phyloP scores from a whole-genome alignment of 2,797 vertebrate genomes.

The Rhabdophis nuchalis region DNA sequence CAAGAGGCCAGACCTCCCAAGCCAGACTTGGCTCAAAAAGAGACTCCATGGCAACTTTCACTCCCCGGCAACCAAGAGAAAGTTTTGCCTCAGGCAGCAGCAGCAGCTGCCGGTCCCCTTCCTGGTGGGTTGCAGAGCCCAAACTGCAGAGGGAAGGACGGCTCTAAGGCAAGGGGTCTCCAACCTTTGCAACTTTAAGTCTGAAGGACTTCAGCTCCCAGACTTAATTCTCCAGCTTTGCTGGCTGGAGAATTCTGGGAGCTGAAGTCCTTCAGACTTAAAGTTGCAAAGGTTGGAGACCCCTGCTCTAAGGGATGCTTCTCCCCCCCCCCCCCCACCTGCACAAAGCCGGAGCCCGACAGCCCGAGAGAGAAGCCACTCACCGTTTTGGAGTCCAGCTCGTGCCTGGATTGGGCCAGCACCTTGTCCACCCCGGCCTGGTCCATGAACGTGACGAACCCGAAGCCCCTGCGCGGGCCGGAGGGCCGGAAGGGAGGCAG shows the following conservation, averaged over 20 bases:
- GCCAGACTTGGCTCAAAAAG: neutral
- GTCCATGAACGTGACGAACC: constrained; percentile 98
- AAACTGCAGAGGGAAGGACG: neutral
- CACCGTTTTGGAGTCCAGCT: constrained; percentile 99
- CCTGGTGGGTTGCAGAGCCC: neutral
- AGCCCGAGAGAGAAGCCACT: constrained; percentile 66
- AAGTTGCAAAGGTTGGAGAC: too few relatives aligned
- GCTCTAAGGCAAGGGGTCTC: too few relatives aligned
- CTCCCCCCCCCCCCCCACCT: too few relatives aligned
- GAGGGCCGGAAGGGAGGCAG: constrained; percentile 45
- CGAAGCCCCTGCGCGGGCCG: constrained; percentile 84
- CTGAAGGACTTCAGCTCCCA: too few relatives aligned
- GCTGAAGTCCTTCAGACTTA: too few relatives aligned
- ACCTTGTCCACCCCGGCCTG: constrained; percentile 99
- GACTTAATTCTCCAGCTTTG: too few relatives aligned
- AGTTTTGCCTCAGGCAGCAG: neutral
- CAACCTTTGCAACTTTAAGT: too few relatives aligned
- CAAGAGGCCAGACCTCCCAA: neutral
- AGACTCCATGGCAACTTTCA: neutral
- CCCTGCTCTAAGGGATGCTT: neutral
- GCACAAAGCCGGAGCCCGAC: neutral
- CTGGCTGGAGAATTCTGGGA: too few relatives aligned
- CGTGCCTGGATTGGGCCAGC: constrained; percentile 93
- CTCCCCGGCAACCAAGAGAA: fast-evolving
- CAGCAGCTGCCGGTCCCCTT: neutral